Conservation (phyloP, 1,140 invertebrate species). For the Bradysia coprophila region DNA sequence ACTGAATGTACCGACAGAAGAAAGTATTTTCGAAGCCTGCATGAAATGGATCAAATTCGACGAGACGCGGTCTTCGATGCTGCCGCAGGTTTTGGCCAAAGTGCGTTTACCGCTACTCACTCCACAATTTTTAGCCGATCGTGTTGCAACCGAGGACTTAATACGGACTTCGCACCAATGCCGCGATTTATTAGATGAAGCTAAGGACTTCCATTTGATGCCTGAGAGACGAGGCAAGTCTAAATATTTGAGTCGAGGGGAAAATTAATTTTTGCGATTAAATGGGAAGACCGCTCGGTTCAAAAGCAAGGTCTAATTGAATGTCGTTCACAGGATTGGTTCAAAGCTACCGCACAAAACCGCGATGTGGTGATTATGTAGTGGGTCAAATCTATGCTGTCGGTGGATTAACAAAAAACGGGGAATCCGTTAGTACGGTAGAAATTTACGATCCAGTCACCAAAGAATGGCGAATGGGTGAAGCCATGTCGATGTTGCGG, state of each 20-base stretch:
- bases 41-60: conserved; percentile 67
- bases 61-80: conserved; percentile 29
- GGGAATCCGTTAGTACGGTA: conserved; percentile 72
- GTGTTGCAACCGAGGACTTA: conserved; percentile 65
- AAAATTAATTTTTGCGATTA: too few species aligned
- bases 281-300: too few species aligned
- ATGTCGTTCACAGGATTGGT: conserved; percentile 29
- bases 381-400: conserved; percentile 75
- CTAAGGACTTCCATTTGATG: conserved; percentile 68
- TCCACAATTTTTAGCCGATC: conserved; percentile 67
- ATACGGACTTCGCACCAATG: conserved; percentile 57
- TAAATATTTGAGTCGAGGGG: too few species aligned
- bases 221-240: conserved; percentile 62
- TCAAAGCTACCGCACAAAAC: conserved; percentile 55
- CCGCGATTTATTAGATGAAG: conserved; percentile 67
- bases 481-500: conserved; percentile 69
- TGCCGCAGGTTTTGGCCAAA: conserved; percentile 53
- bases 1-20: conserved; percentile 49
- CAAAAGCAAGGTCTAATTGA: background rate
- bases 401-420: conserved; percentile 67
- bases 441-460: conserved; percentile 65
- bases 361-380: conserved; percentile 53
- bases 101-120: conserved; percentile 65
- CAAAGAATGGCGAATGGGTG: conserved; percentile 56
- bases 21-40: conserved; percentile 68